Evolutionary conservation across 2,888 invertebrate genomes (phyloP).

Genomic region (Kuschelorhynchus macadamiae): DNA sequence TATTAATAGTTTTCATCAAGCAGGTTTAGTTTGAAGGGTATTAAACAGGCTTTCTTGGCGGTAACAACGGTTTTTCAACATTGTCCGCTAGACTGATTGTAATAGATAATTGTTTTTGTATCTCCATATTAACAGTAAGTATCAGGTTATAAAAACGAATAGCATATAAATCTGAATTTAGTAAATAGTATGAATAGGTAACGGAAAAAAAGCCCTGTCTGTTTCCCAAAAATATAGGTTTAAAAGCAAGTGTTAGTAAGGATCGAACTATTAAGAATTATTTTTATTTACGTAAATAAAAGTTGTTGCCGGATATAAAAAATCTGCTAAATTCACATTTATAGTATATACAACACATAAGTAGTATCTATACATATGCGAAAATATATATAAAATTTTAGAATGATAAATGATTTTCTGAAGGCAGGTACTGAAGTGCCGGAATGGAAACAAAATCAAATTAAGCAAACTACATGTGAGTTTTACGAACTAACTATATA

Average conservation of each 20-base stretch:
- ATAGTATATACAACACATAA: neutral
- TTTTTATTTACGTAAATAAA: constrained; percentile 21
- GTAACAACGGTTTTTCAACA: too few species aligned
- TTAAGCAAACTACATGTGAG: constrained; percentile 27
- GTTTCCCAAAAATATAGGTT: too few species aligned
- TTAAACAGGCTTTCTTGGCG: too few species aligned
- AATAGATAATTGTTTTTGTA: too few species aligned
- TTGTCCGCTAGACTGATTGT: too few species aligned
- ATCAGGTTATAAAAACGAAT: too few species aligned
- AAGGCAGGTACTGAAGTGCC: neutral
- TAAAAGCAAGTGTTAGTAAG: constrained; percentile 24
- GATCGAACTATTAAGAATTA: constrained; percentile 47
- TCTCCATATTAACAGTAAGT: too few species aligned
- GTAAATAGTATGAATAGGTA: too few species aligned
- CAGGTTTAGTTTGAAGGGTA: too few species aligned
- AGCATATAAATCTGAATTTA: too few species aligned
- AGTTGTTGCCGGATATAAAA: neutral
- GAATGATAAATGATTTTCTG: neutral
- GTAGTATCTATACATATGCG: neutral
- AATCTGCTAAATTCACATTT: neutral
- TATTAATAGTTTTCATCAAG: too few species aligned
- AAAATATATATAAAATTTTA: constrained; percentile 5
- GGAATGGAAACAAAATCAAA: constrained; percentile 5
- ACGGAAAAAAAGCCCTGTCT: too few species aligned
- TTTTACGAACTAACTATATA: constrained; percentile 12